phyloP scores from a whole-genome alignment of 23 tunicate genomes.

The Corella eumyota region DNA sequence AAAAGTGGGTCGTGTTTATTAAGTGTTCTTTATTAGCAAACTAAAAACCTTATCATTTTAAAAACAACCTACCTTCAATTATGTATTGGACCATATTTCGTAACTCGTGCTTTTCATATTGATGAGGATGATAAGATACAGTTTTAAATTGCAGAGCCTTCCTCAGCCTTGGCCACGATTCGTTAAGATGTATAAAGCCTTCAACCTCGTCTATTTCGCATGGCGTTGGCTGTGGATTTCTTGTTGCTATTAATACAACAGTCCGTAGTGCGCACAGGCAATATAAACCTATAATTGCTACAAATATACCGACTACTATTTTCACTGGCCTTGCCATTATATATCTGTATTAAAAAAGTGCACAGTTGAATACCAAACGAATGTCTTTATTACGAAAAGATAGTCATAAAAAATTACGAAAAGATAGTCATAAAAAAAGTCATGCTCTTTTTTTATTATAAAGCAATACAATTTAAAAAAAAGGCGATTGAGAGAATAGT shows the following conservation, averaged over 20 bases:
- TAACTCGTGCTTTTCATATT: neutral
- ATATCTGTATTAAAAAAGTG: no score
- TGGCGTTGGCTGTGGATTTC: constrained; percentile 1
- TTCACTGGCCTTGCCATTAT: constrained; percentile 2
- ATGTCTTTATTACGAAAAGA: no score
- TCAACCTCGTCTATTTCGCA: constrained; percentile 10
- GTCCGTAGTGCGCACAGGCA: constrained; percentile 16
- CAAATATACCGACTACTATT: neutral
- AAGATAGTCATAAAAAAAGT: no score
- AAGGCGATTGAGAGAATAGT: no score
- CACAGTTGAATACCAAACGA: no score
- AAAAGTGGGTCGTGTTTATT: no score
- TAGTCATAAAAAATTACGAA: no score
- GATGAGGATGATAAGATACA: constrained; percentile 3
- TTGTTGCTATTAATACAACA: neutral
- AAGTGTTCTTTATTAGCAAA: no score
- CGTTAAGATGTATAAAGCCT: constrained; percentile 12
- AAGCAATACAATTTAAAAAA: no score
- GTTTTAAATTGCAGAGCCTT: constrained; percentile 1
- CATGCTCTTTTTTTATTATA: no score
- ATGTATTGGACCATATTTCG: constrained; percentile 4
- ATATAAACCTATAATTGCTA: constrained; percentile 2
- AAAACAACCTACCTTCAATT: neutral
- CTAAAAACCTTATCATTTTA: no score
- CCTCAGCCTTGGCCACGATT: constrained; percentile 4